phyloP scores from a whole-genome alignment of 35 echinoderm and acorn worm genomes.

The Strongylocentrotus purpuratus region DNA sequence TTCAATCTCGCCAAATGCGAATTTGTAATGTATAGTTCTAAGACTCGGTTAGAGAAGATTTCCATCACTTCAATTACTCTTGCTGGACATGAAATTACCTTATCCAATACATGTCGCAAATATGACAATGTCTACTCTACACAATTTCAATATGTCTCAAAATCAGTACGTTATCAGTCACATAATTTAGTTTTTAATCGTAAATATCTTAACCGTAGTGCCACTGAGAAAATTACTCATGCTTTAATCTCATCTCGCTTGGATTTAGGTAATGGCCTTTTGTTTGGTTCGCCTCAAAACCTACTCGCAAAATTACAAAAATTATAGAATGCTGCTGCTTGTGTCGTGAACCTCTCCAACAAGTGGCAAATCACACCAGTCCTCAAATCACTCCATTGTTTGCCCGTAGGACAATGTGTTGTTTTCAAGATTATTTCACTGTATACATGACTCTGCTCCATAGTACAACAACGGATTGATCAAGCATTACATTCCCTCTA shows the following conservation, averaged over 20 bases:
- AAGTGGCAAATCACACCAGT: not conserved
- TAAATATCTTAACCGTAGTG: not conserved
- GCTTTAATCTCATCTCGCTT: not conserved
- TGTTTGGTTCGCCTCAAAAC: not conserved
- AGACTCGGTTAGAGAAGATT: too few relatives aligned
- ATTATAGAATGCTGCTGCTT: not conserved
- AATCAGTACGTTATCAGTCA: not conserved
- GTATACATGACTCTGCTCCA: too few relatives aligned
- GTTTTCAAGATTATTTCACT: too few relatives aligned
- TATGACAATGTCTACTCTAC: too few relatives aligned
- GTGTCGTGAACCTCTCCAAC: not conserved
- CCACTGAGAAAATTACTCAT: not conserved
- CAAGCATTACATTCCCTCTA: too few relatives aligned
- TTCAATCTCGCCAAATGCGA: too few relatives aligned
- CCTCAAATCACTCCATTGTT: conserved; percentile 1
- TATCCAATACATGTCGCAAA: too few relatives aligned
- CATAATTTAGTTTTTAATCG: not conserved
- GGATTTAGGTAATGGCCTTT: not conserved
- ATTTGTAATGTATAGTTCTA: too few relatives aligned
- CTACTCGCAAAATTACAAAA: conserved; percentile 13
- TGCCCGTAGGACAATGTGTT: not conserved
- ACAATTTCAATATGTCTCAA: too few relatives aligned
- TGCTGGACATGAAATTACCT: too few relatives aligned
- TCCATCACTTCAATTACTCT: too few relatives aligned
- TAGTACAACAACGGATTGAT: too few relatives aligned